Base-by-base conservation (phyloP, 2,113 vertebrate genomes). In the Tenrec ecaudatus region DNA sequence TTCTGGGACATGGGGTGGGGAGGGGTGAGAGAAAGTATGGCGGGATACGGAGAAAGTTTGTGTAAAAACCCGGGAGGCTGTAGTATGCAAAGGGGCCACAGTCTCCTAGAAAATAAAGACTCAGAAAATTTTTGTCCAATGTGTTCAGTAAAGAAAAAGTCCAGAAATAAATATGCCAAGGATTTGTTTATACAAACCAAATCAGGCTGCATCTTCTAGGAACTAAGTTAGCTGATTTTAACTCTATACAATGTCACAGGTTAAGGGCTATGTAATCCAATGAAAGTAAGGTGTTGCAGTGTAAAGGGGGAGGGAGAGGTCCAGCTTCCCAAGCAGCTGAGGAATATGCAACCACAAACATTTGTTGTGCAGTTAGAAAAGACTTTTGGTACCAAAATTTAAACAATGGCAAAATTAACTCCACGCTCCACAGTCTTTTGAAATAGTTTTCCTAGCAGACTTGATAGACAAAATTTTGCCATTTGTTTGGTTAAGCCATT, bases 401-500 rank as follows among this genome's bases (percentile, higher is more conserved):
- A 68, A 88, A 81, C 43, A 73, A 31, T 84, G 40, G 19, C 69
- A 90, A 17, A 80, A 60, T 31, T 64, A 84, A 93, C 19, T 89
- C 88, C 88, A 86, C 47, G 11, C 47, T 64, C 73, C 0, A 68
- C 40, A 79, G 77, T 36, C 29, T 88, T 93, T 94, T 77, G 81
- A 68, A 90, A 73, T 19, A 29, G 60, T 75, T 89, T 95, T 66
- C 38, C 6, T 19, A 60, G 19, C 86, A 2, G 91, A 20, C 64
- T 93, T 31, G 23, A 47, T 5, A 84, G 64, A 89, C 31, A 69
- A 19, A 19, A 22, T 33, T 62, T 19, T 89, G 29, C 19, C 40
- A 90, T 29, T 64, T 93, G 29, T 31, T 96, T 91, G 23, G n/a
- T 68, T 87, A 9, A 92, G 96, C 92, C 0, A 83, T 47, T 29